A percentile compares a stretch with the other conserved stretches of the same genome.
These are phyloP conservation scores for Dendrolimus kikuchii DNA, from an alignment of 1,140 invertebrate species.

Conservation along the genomic window DNA sequence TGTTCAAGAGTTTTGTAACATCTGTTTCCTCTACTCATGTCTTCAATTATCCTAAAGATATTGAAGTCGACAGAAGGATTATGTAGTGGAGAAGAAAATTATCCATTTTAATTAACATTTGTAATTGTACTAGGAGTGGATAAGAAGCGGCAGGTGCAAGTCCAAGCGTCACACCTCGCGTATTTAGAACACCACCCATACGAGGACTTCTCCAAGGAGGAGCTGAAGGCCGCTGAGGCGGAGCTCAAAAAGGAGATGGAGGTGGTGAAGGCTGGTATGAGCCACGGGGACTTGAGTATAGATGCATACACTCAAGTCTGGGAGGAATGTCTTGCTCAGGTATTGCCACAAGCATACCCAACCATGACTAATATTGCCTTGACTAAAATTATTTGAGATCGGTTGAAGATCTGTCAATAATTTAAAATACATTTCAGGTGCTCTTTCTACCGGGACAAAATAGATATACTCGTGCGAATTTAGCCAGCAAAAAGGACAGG, in stretches of 20 bases:
- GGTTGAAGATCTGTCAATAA: not conserved
- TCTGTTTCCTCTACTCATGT: no score
- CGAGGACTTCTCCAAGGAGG: constrained; percentile 79
- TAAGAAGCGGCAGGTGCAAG: constrained; percentile 57
- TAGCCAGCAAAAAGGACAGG: constrained; percentile 96
- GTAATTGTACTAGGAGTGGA: constrained; percentile 38
- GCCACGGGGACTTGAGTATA: constrained; percentile 92
- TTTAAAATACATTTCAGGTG: constrained; percentile 72
- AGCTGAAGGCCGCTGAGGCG: constrained; percentile 79
- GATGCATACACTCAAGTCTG: constrained; percentile 96
- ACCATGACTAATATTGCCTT: no score
- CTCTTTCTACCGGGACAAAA: constrained; percentile 91
- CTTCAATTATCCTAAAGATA: no score
- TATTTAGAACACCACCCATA: constrained; percentile 93
- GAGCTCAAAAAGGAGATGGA: constrained; percentile 89
- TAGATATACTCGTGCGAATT: constrained; percentile 93
- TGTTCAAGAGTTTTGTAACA: no score
- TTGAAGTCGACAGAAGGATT: no score
- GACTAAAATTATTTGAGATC: no score
- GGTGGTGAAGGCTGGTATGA: constrained; percentile 93
- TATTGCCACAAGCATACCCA: constrained; percentile 27
- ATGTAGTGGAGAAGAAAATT: no score
- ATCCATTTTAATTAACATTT: constrained; percentile 60
- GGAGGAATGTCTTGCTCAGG: constrained; percentile 94
- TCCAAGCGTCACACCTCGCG: constrained; percentile 80